Percentiles rank a stretch among this genome's conserved stretches.
Evolutionary conservation across 2,888 invertebrate genomes (phyloP).

Genomic region (Mythimna loreyi): DNA sequence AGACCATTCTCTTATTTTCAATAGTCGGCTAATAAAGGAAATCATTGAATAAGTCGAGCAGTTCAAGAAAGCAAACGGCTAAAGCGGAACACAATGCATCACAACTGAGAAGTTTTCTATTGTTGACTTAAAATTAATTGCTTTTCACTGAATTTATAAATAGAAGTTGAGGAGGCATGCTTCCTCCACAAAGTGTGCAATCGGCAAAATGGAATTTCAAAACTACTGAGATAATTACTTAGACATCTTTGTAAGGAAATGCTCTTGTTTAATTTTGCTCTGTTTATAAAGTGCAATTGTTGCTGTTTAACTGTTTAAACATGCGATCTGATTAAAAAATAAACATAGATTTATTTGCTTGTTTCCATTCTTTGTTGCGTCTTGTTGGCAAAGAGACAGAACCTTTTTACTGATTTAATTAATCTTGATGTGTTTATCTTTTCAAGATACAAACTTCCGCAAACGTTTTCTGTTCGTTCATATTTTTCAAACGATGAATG

Average conservation of each 20-base stretch:
- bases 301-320: slow-evolving; percentile 36
- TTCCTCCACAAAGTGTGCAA: slow-evolving; percentile 71
- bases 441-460: slow-evolving; percentile 12
- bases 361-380: slow-evolving; percentile 22
- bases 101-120: slow-evolving; percentile 87
- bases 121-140: slow-evolving; percentile 88
- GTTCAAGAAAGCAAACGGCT: slow-evolving; percentile 85
- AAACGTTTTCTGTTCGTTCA: background rate
- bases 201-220: slow-evolving; percentile 67
- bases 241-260: slow-evolving; percentile 48
- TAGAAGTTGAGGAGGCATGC: slow-evolving; percentile 72
- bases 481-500: slow-evolving; percentile 4
- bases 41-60: slow-evolving; percentile 82
- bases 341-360: slow-evolving; percentile 43
- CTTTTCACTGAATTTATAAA: slow-evolving; percentile 81
- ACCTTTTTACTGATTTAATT: slow-evolving; percentile 25
- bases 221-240: slow-evolving; percentile 66
- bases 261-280: slow-evolving; percentile 32
- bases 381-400: slow-evolving; percentile 13
- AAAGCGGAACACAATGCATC: slow-evolving; percentile 86
- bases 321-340: slow-evolving; percentile 37
- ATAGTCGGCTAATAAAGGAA: slow-evolving; percentile 87
- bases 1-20: slow-evolving; percentile 77
- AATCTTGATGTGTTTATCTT: slow-evolving; percentile 20
- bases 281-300: slow-evolving; percentile 45